Percentiles rank a stretch among this genome's conserved stretches.
phyloP scores from a whole-genome alignment of 2,113 vertebrate genomes.

The Brachirus orientalis region DNA sequence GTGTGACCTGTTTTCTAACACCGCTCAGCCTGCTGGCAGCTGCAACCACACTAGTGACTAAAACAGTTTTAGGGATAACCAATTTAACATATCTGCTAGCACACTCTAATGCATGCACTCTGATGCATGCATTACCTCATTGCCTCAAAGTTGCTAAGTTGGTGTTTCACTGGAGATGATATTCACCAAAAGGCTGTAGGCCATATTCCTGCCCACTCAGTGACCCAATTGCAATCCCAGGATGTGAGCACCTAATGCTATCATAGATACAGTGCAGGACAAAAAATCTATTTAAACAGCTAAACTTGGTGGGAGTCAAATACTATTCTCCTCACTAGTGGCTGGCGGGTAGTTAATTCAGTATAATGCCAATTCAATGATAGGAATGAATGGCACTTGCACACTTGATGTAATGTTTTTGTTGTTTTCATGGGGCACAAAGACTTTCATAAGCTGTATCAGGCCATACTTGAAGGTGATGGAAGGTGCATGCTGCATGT shows the following conservation, averaged over 20 bases:
- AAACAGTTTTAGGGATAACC: neutral
- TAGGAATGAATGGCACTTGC: neutral
- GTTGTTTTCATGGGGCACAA: conserved; percentile 1
- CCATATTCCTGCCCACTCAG: neutral
- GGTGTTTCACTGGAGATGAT: conserved; percentile 19
- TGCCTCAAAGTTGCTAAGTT: conserved; percentile 15
- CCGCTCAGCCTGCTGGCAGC: conserved; percentile 4
- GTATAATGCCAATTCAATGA: conserved; percentile 31
- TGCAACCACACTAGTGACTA: neutral
- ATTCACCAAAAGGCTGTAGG: conserved; percentile 2
- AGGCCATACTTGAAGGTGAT: conserved; percentile 1
- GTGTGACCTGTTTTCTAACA: conserved; percentile 26
- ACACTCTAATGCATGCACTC: neutral
- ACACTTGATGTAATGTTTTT: too few species aligned
- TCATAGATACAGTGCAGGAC: neutral
- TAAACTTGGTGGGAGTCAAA: neutral
- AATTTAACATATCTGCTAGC: neutral
- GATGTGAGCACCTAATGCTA: conserved; percentile 24
- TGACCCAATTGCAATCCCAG: conserved; percentile 18
- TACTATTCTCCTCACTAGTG: neutral
- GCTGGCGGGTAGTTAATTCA: neutral
- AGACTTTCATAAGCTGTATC: conserved; percentile 11
- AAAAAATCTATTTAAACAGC: conserved; percentile 15
- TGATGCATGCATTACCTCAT: neutral
- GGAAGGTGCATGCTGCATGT: neutral